phyloP scores from a whole-genome alignment of 1,140 invertebrate species.

The Trachelipus rathkii region DNA sequence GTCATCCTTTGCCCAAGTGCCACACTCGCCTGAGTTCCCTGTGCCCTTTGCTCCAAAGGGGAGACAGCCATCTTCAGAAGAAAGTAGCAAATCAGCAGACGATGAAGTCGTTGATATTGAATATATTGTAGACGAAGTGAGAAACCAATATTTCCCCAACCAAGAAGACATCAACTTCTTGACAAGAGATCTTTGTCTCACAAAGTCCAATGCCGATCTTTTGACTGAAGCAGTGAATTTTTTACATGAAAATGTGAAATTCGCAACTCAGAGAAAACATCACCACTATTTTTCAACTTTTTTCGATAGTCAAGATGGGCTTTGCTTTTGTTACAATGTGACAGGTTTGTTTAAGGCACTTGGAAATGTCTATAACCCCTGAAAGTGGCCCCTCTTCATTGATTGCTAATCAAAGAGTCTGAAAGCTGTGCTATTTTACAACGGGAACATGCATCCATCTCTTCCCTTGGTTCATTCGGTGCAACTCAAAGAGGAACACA shows the following conservation, averaged over 20 bases:
- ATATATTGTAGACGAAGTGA: constrained; percentile 28
- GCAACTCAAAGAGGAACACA: too few relatives aligned
- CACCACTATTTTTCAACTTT: constrained; percentile 32
- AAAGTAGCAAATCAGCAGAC: constrained; percentile 21
- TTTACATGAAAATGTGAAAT: constrained; percentile 24
- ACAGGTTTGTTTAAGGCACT: constrained; percentile 44
- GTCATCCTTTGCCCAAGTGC: constrained; percentile 10
- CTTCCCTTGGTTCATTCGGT: too few relatives aligned
- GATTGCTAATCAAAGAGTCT: too few relatives aligned
- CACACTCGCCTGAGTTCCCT: constrained; percentile 8
- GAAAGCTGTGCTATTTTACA: too few relatives aligned
- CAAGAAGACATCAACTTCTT: constrained; percentile 35
- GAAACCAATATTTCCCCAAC: constrained; percentile 38
- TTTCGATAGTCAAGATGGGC: constrained; percentile 42
- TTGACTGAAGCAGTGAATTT: constrained; percentile 26
- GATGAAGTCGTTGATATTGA: constrained; percentile 21
- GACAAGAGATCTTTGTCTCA: constrained; percentile 36
- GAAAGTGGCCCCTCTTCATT: too few relatives aligned
- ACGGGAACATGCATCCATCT: too few relatives aligned
- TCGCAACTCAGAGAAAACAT: constrained; percentile 33
- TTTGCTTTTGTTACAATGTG: constrained; percentile 47
- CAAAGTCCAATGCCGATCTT: constrained; percentile 37
- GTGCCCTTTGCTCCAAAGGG: constrained; percentile 17
- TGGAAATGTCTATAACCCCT: too few relatives aligned
- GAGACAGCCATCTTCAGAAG: constrained; percentile 17